phyloP scores from a whole-genome alignment of 35 echinoderm and acorn worm species.

The Stichopus chloronotus region DNA sequence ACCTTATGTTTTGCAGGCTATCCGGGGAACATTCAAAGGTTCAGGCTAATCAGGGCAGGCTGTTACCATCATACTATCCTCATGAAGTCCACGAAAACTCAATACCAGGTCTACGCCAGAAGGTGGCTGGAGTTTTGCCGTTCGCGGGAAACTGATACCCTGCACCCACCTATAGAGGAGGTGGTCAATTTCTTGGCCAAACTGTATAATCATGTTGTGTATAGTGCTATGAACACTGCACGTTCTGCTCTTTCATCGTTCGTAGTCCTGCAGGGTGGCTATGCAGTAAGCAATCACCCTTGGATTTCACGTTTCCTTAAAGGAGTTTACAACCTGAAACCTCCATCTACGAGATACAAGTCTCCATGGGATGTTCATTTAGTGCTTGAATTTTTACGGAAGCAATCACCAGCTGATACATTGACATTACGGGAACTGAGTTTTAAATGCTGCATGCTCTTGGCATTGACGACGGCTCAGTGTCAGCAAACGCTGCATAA shows the following conservation, averaged over 20 bases:
- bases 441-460: conserved; percentile 29
- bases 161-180: background rate
- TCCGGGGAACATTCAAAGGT: conserved; percentile 26
- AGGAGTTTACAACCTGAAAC: conserved; percentile 40
- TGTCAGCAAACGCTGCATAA: conserved; percentile 44
- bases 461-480: conserved; percentile 23
- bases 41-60: background rate
- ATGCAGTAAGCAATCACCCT: conserved; percentile 5
- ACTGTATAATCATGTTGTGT: conserved; percentile 3
- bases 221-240: conserved; percentile 62
- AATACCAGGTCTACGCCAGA: conserved; percentile 30
- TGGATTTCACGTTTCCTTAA: conserved; percentile 40
- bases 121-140: conserved; percentile 44
- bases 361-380: conserved; percentile 23
- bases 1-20: conserved; percentile 33
- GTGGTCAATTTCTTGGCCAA: conserved; percentile 8
- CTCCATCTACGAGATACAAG: background rate
- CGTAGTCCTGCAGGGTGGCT: background rate
- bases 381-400: conserved; percentile 38
- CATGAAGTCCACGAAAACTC: conserved; percentile 7
- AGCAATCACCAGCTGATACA: background rate
- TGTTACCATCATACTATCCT: conserved; percentile 26
- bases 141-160: conserved; percentile 38
- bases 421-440: conserved; percentile 1
- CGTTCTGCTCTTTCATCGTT: conserved; percentile 46